Conservation (phyloP, 2,888 invertebrate species). For the Drosophila flavopinicola region DNA sequence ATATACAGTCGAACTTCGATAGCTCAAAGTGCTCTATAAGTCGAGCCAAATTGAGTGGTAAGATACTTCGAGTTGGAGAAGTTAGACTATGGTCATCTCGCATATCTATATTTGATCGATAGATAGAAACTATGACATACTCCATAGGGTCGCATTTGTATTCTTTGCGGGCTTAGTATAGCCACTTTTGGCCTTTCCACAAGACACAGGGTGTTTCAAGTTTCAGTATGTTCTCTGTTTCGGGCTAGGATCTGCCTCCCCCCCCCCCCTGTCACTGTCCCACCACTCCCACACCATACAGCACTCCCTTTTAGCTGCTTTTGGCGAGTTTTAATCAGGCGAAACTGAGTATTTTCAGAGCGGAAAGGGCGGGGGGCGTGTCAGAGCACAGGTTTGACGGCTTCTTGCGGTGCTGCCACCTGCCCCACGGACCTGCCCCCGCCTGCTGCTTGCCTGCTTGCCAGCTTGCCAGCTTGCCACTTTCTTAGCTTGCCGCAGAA, state of each 20-base stretch:
- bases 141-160: too few relatives aligned
- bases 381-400: constrained; percentile 20
- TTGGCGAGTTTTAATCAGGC: constrained; percentile 55
- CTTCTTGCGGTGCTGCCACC: constrained; percentile 30
- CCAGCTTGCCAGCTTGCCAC: constrained; percentile 46
- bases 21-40: too few relatives aligned
- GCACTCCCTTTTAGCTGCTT: neutral
- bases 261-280: neutral
- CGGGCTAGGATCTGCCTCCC: neutral
- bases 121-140: too few relatives aligned
- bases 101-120: too few relatives aligned
- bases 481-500: constrained; percentile 69
- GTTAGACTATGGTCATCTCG: too few relatives aligned
- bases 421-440: neutral
- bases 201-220: constrained; percentile 4
- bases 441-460: constrained; percentile 2
- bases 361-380: constrained; percentile 9
- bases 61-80: too few relatives aligned
- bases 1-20: too few relatives aligned
- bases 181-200: neutral
- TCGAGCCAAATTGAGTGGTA: too few relatives aligned
- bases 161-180: neutral
- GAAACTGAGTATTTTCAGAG: constrained; percentile 9
- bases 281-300: too few relatives aligned
- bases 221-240: neutral